Evolutionary conservation across 2,113 vertebrate genomes (phyloP).

Genomic region (Rhizomys pruinosus): DNA sequence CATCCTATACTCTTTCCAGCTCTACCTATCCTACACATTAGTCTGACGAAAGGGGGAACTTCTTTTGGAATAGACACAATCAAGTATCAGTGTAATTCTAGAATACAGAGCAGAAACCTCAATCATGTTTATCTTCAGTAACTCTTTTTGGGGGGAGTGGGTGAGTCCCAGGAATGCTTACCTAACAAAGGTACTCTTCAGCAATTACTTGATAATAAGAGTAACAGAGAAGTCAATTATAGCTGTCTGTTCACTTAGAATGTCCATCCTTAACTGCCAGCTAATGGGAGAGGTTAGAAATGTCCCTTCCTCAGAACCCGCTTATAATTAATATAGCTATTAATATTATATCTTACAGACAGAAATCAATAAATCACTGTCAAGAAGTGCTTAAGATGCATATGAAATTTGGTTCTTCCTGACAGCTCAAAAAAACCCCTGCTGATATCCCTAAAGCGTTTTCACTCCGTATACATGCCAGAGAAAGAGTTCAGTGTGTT

Average conservation of each 20-base stretch:
- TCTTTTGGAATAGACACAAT: not conserved
- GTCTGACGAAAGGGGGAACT: too few relatives aligned
- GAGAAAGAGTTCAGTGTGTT: not conserved
- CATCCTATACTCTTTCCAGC: not conserved
- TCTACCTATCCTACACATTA: not conserved
- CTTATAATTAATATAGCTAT: constrained; percentile 67
- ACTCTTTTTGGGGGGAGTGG: not conserved
- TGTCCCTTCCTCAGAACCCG: constrained; percentile 53
- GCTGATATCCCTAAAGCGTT: not conserved
- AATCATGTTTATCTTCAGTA: not conserved
- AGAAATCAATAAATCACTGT: constrained; percentile 65
- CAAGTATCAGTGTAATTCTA: not conserved
- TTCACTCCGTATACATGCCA: rapidly evolving
- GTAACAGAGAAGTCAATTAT: constrained; percentile 32
- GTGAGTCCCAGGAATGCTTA: constrained; percentile 25
- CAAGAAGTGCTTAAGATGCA: constrained; percentile 57
- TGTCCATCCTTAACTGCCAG: constrained; percentile 15
- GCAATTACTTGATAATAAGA: constrained; percentile 54
- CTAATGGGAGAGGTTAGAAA: constrained; percentile 68
- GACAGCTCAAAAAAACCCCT: not conserved
- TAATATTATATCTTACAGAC: constrained; percentile 53
- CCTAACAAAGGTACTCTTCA: constrained; percentile 7
- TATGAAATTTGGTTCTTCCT: constrained; percentile 53
- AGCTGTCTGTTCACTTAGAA: constrained; percentile 61
- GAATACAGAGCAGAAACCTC: not conserved